Percentiles rank a stretch among this genome's conserved stretches.
Conservation (phyloP, 2,888 invertebrate genomes). For the Syritta pipiens region DNA sequence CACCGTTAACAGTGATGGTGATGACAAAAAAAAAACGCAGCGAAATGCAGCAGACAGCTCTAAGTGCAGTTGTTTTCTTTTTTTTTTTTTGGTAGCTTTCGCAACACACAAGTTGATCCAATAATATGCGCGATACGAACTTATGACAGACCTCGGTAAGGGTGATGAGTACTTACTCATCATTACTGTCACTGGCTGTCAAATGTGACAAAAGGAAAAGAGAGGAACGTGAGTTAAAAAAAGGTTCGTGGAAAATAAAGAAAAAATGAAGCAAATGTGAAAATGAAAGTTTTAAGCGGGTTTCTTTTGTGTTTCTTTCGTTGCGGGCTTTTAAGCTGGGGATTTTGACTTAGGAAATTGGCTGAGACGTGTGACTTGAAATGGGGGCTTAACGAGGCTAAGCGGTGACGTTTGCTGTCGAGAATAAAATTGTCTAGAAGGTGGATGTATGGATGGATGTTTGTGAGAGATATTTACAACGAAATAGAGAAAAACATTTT, state of each 20-base stretch:
- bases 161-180: constrained; percentile 47
- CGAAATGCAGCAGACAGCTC: no score
- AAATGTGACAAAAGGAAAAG: constrained; percentile 20
- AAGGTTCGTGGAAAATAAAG: neutral
- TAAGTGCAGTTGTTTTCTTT: neutral
- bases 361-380: no score
- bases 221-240: neutral
- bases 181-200: constrained; percentile 57
- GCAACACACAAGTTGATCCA: constrained; percentile 60
- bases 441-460: no score
- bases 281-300: no score
- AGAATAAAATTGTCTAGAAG: no score
- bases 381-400: no score
- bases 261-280: neutral
- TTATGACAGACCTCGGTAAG: constrained; percentile 30
- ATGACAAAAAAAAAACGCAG: neutral
- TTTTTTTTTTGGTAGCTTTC: constrained; percentile 5
- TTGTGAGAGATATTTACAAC: no score
- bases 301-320: no score
- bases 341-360: no score
- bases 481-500: no score
- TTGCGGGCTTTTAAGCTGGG: no score
- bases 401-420: no score
- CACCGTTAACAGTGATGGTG: neutral
- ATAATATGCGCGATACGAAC: constrained; percentile 50